phyloP scores from a whole-genome alignment of 2,797 vertebrate genomes.

The Nasua narica region DNA sequence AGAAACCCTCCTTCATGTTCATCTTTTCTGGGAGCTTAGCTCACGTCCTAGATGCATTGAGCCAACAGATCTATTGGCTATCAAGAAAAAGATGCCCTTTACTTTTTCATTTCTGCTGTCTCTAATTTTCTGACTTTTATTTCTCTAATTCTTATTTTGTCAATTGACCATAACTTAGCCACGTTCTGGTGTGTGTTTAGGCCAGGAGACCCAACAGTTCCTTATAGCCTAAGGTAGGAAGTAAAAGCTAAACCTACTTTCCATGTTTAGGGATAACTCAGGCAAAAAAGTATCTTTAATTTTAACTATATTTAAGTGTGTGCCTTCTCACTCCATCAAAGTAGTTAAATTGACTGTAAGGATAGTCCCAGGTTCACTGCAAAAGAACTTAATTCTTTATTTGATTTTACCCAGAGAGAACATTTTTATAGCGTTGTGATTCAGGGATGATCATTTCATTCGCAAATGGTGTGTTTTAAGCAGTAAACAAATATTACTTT shows the following conservation, averaged over 20 bases:
- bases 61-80: slow-evolving; percentile 52
- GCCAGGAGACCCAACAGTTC: not conserved
- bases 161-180: not conserved
- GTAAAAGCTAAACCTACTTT: not conserved
- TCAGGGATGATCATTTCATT: slow-evolving; percentile 67
- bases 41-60: not conserved
- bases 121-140: not conserved
- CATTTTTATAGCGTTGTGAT: slow-evolving; percentile 60
- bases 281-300: slow-evolving; percentile 42
- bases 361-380: slow-evolving; percentile 49
- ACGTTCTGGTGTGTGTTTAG: not conserved
- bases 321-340: slow-evolving; percentile 52
- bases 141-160: slow-evolving; percentile 37
- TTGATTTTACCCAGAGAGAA: slow-evolving; percentile 65
- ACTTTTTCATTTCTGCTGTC: slow-evolving; percentile 28
- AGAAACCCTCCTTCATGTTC: slow-evolving; percentile 55
- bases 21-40: slow-evolving; percentile 52
- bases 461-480: slow-evolving; percentile 67
- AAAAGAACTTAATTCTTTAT: slow-evolving; percentile 64
- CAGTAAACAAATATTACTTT: slow-evolving; percentile 72
- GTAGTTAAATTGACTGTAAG: slow-evolving; percentile 64
- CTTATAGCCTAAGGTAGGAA: not conserved
- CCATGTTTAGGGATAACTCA: slow-evolving; percentile 14
- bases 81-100: slow-evolving; percentile 28
- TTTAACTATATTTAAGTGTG: slow-evolving; percentile 44